phyloP scores from a whole-genome alignment of 1,140 invertebrate genomes.

The Bombus pascuorum region DNA sequence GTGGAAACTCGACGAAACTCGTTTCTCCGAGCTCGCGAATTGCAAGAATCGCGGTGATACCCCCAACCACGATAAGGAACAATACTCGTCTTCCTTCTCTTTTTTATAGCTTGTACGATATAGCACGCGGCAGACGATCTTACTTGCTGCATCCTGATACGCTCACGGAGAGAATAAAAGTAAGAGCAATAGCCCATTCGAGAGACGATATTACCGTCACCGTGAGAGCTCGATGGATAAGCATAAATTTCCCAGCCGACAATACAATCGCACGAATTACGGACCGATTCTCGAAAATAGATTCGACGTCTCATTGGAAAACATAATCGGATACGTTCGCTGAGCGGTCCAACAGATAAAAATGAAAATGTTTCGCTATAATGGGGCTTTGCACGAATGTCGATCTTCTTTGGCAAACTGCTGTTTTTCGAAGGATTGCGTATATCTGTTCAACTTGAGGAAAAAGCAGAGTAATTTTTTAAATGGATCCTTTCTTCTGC shows the following conservation, averaged over 20 bases:
- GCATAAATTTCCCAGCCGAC: constrained; percentile 75
- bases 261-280: constrained; percentile 53
- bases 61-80: constrained; percentile 43
- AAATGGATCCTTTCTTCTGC: no score
- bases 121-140: constrained; percentile 26
- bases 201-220: constrained; percentile 69
- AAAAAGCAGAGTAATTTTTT: no score
- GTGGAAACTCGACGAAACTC: not conserved
- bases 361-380: not conserved
- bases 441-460: no score
- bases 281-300: not conserved
- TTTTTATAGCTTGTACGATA: constrained; percentile 17
- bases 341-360: not conserved
- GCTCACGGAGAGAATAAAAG: constrained; percentile 45
- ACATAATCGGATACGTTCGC: not conserved
- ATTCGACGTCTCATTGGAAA: constrained; percentile 3
- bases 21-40: constrained; percentile 27
- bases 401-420: not conserved
- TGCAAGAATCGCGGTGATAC: constrained; percentile 42
- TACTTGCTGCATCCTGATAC: not conserved
- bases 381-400: no score
- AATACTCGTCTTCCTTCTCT: constrained; percentile 31
- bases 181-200: constrained; percentile 67
- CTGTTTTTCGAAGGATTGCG: not conserved
- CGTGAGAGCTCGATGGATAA: constrained; percentile 64